phyloP scores from a whole-genome alignment of 2,797 vertebrate species.

The Carduelis carduelis region DNA sequence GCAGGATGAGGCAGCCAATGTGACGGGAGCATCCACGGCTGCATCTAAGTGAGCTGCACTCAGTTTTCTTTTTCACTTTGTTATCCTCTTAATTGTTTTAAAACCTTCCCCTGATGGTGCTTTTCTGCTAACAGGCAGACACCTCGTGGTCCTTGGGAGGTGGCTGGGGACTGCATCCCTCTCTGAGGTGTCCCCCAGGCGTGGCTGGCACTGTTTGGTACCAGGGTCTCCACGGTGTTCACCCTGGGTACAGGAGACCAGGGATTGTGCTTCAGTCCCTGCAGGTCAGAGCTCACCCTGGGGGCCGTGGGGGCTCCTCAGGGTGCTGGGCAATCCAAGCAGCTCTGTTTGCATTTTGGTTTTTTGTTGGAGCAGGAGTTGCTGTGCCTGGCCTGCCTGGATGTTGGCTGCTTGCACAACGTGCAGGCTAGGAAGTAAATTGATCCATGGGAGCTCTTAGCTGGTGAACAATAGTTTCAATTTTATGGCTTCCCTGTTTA shows the following conservation, averaged over 20 bases:
- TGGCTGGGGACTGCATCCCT: not conserved
- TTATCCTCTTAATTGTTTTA: not conserved
- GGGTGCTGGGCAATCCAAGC: not conserved
- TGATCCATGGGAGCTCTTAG: not conserved
- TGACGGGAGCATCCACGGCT: fast-evolving
- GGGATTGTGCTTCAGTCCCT: fast-evolving
- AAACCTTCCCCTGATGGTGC: not conserved
- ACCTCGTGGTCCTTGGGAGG: not conserved
- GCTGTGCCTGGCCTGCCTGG: not conserved
- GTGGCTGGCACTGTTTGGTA: fast-evolving
- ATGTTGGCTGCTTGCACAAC: not conserved
- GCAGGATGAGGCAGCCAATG: not conserved
- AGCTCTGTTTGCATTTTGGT: not conserved
- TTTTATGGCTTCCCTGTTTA: not conserved
- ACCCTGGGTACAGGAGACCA: not conserved
- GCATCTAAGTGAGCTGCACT: not conserved
- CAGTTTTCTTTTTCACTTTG: not conserved
- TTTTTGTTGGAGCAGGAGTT: not conserved
- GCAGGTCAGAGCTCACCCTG: not conserved
- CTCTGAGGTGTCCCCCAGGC: fast-evolving
- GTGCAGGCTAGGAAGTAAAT: not conserved
- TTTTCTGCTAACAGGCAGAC: not conserved
- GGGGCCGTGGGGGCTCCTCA: not conserved
- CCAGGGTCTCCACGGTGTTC: fast-evolving
- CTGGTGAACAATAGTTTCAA: not conserved